phyloP scores from a whole-genome alignment of 1,140 invertebrate genomes.

The Plutomurus gul region DNA sequence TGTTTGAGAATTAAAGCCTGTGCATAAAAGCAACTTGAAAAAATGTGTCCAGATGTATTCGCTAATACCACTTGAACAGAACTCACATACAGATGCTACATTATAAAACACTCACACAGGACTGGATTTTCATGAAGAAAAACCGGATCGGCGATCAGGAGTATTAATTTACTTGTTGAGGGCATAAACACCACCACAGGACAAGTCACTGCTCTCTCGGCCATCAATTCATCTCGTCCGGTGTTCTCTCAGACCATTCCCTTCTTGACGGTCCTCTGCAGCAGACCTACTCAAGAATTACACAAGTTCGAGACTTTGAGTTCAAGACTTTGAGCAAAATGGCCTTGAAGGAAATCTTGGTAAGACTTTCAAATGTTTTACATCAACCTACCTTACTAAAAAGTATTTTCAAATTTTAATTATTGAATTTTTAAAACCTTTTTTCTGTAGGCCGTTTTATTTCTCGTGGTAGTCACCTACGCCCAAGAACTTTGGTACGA shows the following conservation, averaged over 20 bases:
- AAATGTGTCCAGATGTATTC: no score
- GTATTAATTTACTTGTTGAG: conserved; percentile 5
- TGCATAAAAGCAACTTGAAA: no score
- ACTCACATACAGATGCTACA: no score
- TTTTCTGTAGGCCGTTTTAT: background rate
- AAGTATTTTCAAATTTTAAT: background rate
- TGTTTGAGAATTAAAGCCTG: no score
- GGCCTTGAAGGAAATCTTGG: conserved; percentile 7
- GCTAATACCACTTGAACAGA: no score
- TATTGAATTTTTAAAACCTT: background rate
- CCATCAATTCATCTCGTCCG: background rate
- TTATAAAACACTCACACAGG: no score
- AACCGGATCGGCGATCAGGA: conserved; percentile 14
- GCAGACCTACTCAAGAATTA: background rate
- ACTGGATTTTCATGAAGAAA: conserved; percentile 1
- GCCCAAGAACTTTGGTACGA: conserved; percentile 1
- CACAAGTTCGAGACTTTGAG: background rate
- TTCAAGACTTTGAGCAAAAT: background rate
- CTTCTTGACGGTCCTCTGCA: background rate
- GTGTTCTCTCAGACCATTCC: background rate
- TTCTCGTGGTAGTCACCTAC: background rate
- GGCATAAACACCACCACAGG: conserved; percentile 23
- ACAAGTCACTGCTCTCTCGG: background rate
- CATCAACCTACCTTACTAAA: background rate
- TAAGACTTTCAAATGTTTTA: background rate